A percentile compares a stretch with the other conserved stretches of the same genome.
Conservation (phyloP, 2,113 vertebrate species). For the Cyprinodon variegatus region DNA sequence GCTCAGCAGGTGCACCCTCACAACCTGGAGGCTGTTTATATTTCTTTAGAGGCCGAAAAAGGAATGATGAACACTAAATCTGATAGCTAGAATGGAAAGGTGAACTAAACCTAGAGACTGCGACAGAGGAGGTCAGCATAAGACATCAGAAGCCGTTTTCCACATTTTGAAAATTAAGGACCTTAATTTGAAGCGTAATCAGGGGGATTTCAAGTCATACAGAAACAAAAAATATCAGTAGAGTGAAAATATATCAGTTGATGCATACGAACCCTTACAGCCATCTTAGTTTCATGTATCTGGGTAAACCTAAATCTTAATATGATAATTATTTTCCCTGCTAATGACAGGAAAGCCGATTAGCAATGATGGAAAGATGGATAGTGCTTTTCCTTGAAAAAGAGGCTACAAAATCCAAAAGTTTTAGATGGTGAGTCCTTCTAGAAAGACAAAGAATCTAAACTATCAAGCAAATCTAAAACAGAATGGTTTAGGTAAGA, state of each 20-base stretch:
- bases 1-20: slow-evolving; percentile 23
- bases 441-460: neutral
- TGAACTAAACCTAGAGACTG: neutral
- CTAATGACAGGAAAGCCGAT: neutral
- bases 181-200: neutral
- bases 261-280: no score
- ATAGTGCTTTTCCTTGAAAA: neutral
- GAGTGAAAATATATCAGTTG: neutral
- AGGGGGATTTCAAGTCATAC: no score
- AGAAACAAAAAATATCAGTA: no score
- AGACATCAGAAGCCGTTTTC: neutral
- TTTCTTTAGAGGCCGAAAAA: slow-evolving; percentile 14
- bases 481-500: neutral
- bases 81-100: slow-evolving; percentile 22
- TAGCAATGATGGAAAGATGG: neutral
- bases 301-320: neutral
- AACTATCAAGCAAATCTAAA: neutral
- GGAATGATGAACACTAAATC: slow-evolving; percentile 1
- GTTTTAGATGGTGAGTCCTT: neutral
- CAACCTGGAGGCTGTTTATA: slow-evolving; percentile 9
- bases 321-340: neutral
- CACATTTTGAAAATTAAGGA: neutral
- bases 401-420: neutral
- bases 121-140: neutral
- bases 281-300: neutral